These are phyloP conservation scores for Callospermophilus lateralis DNA, from an alignment of 2,113 vertebrate species.

Conservation along the genomic window DNA sequence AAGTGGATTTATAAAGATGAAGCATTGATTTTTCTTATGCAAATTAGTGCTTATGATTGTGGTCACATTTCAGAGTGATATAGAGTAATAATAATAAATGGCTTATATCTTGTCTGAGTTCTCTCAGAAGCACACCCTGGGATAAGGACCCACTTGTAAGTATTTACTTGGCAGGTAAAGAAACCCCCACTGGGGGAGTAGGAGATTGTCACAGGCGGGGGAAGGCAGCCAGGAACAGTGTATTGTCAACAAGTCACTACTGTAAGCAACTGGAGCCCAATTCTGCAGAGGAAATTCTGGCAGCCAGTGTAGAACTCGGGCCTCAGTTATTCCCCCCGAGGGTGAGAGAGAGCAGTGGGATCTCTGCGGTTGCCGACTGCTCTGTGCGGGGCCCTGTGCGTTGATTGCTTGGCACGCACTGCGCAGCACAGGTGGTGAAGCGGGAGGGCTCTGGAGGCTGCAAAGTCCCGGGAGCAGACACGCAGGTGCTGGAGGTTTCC, in stretches of 20 bases:
- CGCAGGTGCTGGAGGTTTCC: not conserved
- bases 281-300: not conserved
- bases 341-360: not conserved
- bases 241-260: not conserved
- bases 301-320: not conserved
- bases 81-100: not conserved
- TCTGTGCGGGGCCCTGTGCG: not conserved
- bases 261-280: not conserved
- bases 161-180: not conserved
- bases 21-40: not conserved
- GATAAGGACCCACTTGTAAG: not conserved
- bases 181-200: not conserved
- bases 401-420: not conserved
- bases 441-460: not conserved
- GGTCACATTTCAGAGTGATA: not conserved
- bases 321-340: not conserved
- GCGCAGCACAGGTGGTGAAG: not conserved
- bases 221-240: not conserved
- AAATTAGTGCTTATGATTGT: slow-evolving; percentile 14
- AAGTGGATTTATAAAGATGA: slow-evolving; percentile 39
- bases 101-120: not conserved
- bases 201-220: not conserved
- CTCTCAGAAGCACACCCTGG: not conserved
- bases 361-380: not conserved
- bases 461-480: not conserved